These are phyloP conservation scores for Genyomyrus donnyi DNA, from an alignment of 2,113 vertebrate genomes.

Conservation along the genomic window DNA sequence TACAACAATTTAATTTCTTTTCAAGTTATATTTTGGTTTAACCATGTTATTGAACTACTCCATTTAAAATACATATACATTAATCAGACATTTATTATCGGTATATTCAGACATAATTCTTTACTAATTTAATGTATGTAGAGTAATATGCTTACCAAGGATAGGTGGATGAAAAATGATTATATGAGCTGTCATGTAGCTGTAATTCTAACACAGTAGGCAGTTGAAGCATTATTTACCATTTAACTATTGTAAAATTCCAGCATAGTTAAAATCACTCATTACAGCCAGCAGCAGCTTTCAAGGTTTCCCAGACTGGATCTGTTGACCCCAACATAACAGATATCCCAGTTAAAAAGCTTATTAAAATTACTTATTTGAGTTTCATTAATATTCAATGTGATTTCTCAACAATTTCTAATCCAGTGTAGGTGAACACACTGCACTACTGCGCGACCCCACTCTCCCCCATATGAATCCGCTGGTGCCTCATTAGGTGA, in stretches of 20 bases:
- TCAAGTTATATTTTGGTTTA: too few species aligned
- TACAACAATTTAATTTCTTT: too few species aligned
- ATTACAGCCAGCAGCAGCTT: background rate
- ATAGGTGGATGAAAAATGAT: background rate
- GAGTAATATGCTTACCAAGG: background rate
- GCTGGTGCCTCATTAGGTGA: too few species aligned
- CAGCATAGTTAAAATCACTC: background rate
- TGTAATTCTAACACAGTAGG: background rate
- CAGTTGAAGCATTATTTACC: background rate
- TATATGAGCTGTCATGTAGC: too few species aligned
- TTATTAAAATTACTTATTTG: background rate
- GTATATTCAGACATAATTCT: too few species aligned
- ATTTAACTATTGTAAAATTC: background rate
- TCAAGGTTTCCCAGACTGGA: background rate
- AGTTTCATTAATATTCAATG: background rate
- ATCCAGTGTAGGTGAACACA: background rate
- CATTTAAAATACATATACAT: too few species aligned
- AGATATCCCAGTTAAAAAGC: background rate
- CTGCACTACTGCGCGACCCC: too few species aligned
- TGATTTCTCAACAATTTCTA: background rate
- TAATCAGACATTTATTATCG: too few species aligned
- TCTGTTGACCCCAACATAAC: background rate
- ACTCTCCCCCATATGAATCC: too few species aligned
- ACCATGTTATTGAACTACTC: too few species aligned
- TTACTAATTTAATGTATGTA: background rate